Evolutionary conservation across 2,797 vertebrate species (phyloP).

Genomic region (Paramormyrops hopkinsi): DNA sequence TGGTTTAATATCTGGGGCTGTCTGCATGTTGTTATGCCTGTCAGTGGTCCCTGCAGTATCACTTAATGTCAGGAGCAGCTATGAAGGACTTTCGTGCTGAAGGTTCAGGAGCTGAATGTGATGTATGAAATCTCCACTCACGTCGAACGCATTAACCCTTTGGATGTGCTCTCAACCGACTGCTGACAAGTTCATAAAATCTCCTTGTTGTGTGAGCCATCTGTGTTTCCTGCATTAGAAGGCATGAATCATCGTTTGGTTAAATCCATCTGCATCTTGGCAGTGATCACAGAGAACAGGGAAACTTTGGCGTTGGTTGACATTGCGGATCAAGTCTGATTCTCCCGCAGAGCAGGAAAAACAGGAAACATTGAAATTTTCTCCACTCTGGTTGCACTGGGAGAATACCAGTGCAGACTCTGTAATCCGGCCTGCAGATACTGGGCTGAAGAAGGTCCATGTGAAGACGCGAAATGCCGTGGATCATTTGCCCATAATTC

Average conservation of each 20-base stretch:
- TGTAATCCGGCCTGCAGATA: neutral
- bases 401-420: neutral
- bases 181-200: slow-evolving; percentile 30
- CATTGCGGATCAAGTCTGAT: neutral
- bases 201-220: slow-evolving; percentile 13
- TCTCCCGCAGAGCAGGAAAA: neutral
- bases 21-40: neutral
- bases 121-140: slow-evolving; percentile 24
- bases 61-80: neutral
- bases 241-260: neutral
- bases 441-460: neutral
- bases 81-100: neutral
- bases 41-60: neutral
- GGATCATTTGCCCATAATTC: neutral
- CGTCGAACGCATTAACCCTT: slow-evolving; percentile 20
- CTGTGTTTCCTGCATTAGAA: neutral
- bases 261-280: neutral
- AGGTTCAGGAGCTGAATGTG: neutral
- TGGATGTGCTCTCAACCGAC: neutral
- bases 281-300: neutral
- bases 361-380: neutral
- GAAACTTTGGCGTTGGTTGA: neutral
- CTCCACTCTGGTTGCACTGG: neutral
- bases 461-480: neutral
- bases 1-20: neutral